phyloP scores from a whole-genome alignment of 2,888 invertebrate species.

The Prenolepis imparis region DNA sequence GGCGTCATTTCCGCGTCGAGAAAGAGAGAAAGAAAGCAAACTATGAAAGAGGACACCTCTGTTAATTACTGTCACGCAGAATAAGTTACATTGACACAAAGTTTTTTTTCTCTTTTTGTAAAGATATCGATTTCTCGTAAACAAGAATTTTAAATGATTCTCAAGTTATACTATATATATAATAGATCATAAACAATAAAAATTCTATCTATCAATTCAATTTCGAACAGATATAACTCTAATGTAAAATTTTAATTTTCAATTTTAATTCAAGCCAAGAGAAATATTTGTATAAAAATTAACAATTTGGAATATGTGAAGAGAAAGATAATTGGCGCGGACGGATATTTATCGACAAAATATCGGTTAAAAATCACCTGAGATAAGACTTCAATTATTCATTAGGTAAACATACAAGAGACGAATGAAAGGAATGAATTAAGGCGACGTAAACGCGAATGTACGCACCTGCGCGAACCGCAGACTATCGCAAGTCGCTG shows the following conservation, averaged over 20 bases:
- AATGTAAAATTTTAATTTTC: background rate
- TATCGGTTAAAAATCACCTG: no score
- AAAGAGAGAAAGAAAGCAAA: background rate
- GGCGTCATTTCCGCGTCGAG: background rate
- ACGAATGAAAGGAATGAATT: background rate
- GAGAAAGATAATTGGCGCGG: background rate
- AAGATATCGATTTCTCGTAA: background rate
- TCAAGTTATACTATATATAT: background rate
- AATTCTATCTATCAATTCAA: background rate
- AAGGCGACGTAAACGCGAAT: background rate
- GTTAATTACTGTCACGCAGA: slow-evolving; percentile 34
- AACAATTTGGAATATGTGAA: background rate
- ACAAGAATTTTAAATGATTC: background rate
- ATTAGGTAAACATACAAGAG: background rate
- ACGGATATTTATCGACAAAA: background rate
- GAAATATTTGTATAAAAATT: background rate
- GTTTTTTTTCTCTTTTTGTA: background rate
- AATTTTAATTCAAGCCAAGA: background rate
- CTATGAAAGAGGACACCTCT: background rate
- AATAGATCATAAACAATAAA: no score
- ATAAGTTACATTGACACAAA: slow-evolving; percentile 15
- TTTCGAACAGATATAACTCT: background rate
- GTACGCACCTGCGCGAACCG: slow-evolving; percentile 45
- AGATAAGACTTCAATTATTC: background rate
- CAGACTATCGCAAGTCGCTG: slow-evolving; percentile 33